Evolutionary conservation across 2,113 vertebrate genomes (phyloP).

Genomic region (Marmota flaviventris): DNA sequence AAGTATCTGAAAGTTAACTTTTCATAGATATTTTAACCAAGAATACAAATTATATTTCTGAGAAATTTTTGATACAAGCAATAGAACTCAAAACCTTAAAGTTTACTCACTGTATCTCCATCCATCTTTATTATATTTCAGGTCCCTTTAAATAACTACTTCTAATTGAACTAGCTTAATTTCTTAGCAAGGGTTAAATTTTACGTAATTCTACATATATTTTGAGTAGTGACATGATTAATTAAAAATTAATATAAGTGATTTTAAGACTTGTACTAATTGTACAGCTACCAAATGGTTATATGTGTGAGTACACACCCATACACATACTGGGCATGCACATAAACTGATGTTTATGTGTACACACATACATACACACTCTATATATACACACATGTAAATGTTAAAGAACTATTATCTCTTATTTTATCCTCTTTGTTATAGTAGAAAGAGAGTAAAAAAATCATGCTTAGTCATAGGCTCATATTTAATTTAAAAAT

Average conservation of each 20-base stretch:
- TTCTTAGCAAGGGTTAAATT: neutral
- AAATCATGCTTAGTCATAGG: too few species aligned
- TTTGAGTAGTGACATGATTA: neutral
- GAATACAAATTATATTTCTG: neutral
- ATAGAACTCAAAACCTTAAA: neutral
- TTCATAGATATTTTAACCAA: neutral
- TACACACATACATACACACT: neutral
- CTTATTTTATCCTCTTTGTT: neutral
- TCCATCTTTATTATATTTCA: neutral
- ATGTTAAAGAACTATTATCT: neutral
- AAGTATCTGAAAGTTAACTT: neutral
- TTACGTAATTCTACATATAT: neutral
- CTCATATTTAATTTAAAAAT: neutral
- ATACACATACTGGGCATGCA: too few species aligned
- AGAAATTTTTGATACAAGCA: neutral
- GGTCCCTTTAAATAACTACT: neutral
- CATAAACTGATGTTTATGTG: neutral
- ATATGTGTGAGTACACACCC: neutral
- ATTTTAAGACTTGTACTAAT: neutral
- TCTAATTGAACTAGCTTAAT: neutral
- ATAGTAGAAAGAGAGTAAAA: neutral
- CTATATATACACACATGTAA: neutral
- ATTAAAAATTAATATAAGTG: neutral
- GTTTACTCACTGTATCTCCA: neutral
- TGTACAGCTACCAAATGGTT: neutral